phyloP scores from a whole-genome alignment of 2,113 vertebrate species.

The Macquaria australasica region DNA sequence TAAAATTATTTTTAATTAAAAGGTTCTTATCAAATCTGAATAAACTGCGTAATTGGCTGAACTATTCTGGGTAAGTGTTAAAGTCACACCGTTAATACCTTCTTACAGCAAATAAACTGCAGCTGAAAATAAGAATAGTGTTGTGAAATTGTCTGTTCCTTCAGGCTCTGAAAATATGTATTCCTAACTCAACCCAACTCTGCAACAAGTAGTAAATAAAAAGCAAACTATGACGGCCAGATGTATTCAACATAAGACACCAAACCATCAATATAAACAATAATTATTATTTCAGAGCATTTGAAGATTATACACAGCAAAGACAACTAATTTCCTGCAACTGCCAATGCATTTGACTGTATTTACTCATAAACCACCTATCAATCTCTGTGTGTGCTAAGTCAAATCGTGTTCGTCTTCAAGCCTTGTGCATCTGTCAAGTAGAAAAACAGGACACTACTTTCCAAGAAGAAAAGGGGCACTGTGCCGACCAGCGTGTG shows the following conservation, averaged over 20 bases:
- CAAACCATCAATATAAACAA: slow-evolving; percentile 48
- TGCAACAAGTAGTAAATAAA: slow-evolving; percentile 18
- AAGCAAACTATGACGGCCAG: slow-evolving; percentile 9
- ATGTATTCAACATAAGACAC: slow-evolving; percentile 26
- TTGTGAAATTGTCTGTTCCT: neutral
- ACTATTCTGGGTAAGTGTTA: slow-evolving; percentile 26
- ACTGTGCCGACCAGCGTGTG: slow-evolving; percentile 46
- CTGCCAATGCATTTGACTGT: slow-evolving; percentile 30
- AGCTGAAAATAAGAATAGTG: neutral
- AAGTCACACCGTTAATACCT: slow-evolving; percentile 21
- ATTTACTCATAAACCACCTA: slow-evolving; percentile 48
- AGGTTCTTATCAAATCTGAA: slow-evolving; percentile 41
- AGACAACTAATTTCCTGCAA: slow-evolving; percentile 37
- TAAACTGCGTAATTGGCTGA: slow-evolving; percentile 46
- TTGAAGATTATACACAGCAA: slow-evolving; percentile 35
- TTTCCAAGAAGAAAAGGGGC: slow-evolving; percentile 53
- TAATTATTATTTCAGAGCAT: slow-evolving; percentile 58
- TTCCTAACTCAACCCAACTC: slow-evolving; percentile 7
- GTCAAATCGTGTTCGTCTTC: slow-evolving; percentile 45
- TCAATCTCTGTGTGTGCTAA: slow-evolving; percentile 44
- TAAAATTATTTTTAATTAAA: slow-evolving; percentile 53
- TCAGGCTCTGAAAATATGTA: neutral
- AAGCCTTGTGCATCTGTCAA: slow-evolving; percentile 57
- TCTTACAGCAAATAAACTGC: slow-evolving; percentile 20
- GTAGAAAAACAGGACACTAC: slow-evolving; percentile 47